Evolutionary conservation across 2,797 vertebrate genomes (phyloP), one percentile per base, ranked within the genome.

Genomic region (Myripristis jacobus): DNA sequence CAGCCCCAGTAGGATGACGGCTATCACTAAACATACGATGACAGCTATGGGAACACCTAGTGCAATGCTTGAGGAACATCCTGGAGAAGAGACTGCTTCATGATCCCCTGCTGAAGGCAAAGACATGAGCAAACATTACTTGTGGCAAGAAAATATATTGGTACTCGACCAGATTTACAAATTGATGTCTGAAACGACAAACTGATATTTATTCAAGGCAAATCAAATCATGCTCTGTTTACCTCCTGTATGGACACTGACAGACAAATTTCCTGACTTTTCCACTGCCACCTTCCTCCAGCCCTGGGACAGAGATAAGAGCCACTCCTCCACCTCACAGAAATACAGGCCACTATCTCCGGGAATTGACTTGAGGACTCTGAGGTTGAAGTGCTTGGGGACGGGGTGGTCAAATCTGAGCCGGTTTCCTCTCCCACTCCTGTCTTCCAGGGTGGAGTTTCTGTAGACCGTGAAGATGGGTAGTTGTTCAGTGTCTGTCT

Each of bases 251-350:
- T 43, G 75, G 68, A 97, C 76, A 65, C 58, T 58, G 56, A 96
- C 31, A 0, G 5, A 84, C 7, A 94, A 86, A 29, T 60, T 41
- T 75, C 94, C 94, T 0, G 96, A 97, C 3, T 9, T 78, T 64
- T 71, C 67, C 66, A 80, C 83, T 47, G 88, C 93, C 0, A 94
- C 68, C 53, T 79, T 92, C 77, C 86, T 82, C 95, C 95, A 96
- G 16, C 57, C 19, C 0, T 38, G 63, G 1, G 83, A 66, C 10
- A 80, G 57, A 54, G 93, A 88, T 38, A 75, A 87, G 22, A 94
- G 70, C 96, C 95, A 96, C 69, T 98, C 96, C 15, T 94, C 91
- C 24, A 95, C 94, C 2, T 83, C 69, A 58, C 96, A 97, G 85
- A 77, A 91, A 73, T 96, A 97, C 2, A 3, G n/a, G 10, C 96